These are phyloP conservation scores for Leptinotarsa tumamoca DNA, from an alignment of 2,888 invertebrate species.

Conservation along the genomic window DNA sequence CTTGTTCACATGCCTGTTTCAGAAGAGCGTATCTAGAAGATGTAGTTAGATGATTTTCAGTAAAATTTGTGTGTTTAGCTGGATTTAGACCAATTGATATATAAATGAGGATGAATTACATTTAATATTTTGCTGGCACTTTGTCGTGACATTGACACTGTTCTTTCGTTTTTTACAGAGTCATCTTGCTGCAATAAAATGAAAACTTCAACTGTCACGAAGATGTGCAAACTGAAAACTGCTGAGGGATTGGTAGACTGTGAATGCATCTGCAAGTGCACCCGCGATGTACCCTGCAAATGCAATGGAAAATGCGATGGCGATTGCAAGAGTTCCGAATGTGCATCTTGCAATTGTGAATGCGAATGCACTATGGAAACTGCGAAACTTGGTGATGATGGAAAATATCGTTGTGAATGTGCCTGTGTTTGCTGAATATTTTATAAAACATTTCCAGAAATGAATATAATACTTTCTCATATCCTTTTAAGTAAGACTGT, in stretches of 20 bases:
- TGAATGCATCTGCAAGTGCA: constrained; percentile 21
- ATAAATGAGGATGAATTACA: too few species aligned
- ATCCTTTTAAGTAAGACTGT: too few species aligned
- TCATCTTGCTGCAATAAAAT: background rate
- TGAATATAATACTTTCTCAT: too few species aligned
- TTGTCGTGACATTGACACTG: background rate
- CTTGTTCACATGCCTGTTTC: too few species aligned
- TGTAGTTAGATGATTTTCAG: too few species aligned
- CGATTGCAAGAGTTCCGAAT: constrained; percentile 12
- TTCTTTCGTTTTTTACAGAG: background rate
- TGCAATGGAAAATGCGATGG: background rate
- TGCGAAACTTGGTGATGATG: constrained; percentile 19
- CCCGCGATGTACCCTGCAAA: background rate
- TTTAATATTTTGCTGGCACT: too few species aligned
- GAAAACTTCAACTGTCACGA: constrained; percentile 4
- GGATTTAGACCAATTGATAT: too few species aligned
- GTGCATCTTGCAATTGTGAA: constrained; percentile 19
- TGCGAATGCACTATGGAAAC: constrained; percentile 28
- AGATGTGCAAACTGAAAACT: constrained; percentile 22
- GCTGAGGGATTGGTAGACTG: constrained; percentile 29
- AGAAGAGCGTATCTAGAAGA: too few species aligned
- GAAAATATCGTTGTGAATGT: constrained; percentile 28
- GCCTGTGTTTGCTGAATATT: constrained; percentile 19
- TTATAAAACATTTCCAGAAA: background rate
- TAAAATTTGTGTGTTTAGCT: too few species aligned